Conservation (phyloP, 2,797 vertebrate species). For the Xenopus petersii region DNA sequence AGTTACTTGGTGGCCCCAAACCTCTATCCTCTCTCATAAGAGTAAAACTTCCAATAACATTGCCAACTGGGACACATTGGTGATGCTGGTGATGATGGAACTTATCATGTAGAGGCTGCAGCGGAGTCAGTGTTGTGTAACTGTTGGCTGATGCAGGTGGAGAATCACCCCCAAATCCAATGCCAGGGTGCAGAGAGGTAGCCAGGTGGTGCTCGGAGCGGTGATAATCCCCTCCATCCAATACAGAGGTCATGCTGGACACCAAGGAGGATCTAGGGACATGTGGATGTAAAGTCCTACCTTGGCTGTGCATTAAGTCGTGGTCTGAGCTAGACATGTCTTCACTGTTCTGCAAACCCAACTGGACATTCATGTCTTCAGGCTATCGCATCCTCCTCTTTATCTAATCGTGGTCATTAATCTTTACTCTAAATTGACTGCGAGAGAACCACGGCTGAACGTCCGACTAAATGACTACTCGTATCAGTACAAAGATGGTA, state of each 20-base stretch:
- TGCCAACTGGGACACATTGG: constrained; percentile 76
- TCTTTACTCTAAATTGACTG: constrained; percentile 38
- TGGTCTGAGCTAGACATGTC: constrained; percentile 79
- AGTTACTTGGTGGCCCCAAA: constrained; percentile 65
- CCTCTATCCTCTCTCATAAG: constrained; percentile 78
- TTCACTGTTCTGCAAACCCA: constrained; percentile 62
- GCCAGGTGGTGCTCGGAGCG: constrained; percentile 76
- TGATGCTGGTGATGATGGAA: constrained; percentile 76
- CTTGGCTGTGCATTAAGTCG: constrained; percentile 71
- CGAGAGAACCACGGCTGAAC: constrained; percentile 34
- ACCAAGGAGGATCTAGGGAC: constrained; percentile 75
- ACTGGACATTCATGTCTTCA: constrained; percentile 50
- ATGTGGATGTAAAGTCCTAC: constrained; percentile 71
- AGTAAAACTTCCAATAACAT: constrained; percentile 80
- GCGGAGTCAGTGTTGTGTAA: constrained; percentile 78
- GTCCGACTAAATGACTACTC: constrained; percentile 52
- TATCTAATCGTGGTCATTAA: constrained; percentile 29
- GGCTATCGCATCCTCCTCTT: constrained; percentile 43
- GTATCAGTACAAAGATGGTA: constrained; percentile 49
- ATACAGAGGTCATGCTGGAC: constrained; percentile 65
- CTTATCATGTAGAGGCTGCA: constrained; percentile 80
- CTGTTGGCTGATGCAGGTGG: constrained; percentile 71
- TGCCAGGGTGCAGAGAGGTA: constrained; percentile 51
- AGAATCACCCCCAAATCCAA: constrained; percentile 77
- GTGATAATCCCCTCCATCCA: constrained; percentile 68